phyloP scores from a whole-genome alignment of 2,888 invertebrate species.

The Ramazzottius varieornatus region DNA sequence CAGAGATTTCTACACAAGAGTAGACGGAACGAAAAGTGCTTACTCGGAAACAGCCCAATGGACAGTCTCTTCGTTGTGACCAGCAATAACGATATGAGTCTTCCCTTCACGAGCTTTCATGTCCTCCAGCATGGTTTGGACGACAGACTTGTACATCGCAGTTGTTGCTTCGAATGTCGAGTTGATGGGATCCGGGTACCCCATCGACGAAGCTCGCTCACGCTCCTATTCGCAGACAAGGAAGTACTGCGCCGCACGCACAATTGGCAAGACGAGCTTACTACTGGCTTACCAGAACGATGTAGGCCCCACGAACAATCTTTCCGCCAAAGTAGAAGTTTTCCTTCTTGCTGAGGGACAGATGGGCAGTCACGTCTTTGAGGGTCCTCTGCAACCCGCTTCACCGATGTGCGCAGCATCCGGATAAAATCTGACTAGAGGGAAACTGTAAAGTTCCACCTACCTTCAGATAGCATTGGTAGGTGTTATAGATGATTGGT shows the following conservation, averaged over 20 bases:
- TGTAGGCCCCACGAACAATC: slow-evolving; percentile 84
- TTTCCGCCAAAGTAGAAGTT: slow-evolving; percentile 95
- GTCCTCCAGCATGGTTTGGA: slow-evolving; percentile 28
- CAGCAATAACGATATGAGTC: slow-evolving; percentile 37
- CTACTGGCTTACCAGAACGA: too few species aligned
- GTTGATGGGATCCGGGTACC: slow-evolving; percentile 85
- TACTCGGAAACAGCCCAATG: slow-evolving; percentile 70
- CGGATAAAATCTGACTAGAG: too few species aligned
- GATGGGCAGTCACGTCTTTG: slow-evolving; percentile 60
- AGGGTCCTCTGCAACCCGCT: slow-evolving; percentile 37
- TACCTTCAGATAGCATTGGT: slow-evolving; percentile 74
- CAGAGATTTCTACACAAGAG: not conserved
- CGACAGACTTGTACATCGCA: slow-evolving; percentile 66
- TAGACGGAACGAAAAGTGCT: slow-evolving; percentile 12
- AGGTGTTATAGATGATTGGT: slow-evolving; percentile 70
- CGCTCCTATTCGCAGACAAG: too few species aligned
- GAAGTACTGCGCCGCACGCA: too few species aligned
- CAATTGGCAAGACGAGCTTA: too few species aligned
- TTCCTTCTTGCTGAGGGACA: slow-evolving; percentile 80
- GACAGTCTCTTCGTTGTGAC: slow-evolving; percentile 93
- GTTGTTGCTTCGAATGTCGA: slow-evolving; percentile 69
- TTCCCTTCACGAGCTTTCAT: not conserved
- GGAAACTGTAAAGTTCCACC: not conserved
- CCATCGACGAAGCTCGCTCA: slow-evolving; percentile 59
- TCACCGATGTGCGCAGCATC: too few species aligned